Evolutionary conservation across 2,888 invertebrate species (phyloP).

Genomic region (Automeris io): DNA sequence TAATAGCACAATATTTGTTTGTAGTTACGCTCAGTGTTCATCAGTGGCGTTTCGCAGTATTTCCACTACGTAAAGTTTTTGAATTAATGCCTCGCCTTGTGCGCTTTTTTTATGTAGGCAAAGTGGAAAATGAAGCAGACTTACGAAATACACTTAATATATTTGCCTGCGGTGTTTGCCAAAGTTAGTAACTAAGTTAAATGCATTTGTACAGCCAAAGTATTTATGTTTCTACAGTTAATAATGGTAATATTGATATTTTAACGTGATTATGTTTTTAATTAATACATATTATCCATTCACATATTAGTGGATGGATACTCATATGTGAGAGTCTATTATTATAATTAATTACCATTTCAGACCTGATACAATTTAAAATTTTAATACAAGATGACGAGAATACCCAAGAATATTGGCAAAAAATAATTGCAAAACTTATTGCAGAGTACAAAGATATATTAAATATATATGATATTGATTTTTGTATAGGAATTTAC

Average conservation of each 20-base stretch:
- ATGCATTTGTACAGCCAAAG: too few relatives aligned
- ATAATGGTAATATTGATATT: too few relatives aligned
- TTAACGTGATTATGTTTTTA: too few relatives aligned
- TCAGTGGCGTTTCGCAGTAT: conserved; percentile 48
- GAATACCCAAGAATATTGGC: conserved; percentile 38
- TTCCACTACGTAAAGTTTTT: conserved; percentile 46
- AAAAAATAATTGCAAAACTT: conserved; percentile 25
- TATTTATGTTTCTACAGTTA: too few relatives aligned
- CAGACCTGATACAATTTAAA: conserved; percentile 49
- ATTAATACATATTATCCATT: too few relatives aligned
- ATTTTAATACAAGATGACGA: conserved; percentile 54
- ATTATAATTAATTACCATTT: conserved; percentile 20
- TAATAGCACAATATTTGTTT: conserved; percentile 2
- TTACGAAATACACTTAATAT: conserved; percentile 38
- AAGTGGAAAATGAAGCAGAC: conserved; percentile 42
- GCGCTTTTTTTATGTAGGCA: conserved; percentile 45
- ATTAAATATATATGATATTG: conserved; percentile 42
- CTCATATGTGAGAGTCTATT: too few relatives aligned
- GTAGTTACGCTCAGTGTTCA: conserved; percentile 55
- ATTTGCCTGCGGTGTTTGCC: conserved; percentile 52
- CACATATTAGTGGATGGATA: too few relatives aligned
- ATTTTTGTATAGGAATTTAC: conserved; percentile 43
- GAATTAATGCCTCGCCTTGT: conserved; percentile 51
- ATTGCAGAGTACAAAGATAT: conserved; percentile 39
- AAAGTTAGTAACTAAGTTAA: conserved; percentile 47